Conservation (phyloP, 2,888 invertebrate species). For the Leucoptera coffeella region DNA sequence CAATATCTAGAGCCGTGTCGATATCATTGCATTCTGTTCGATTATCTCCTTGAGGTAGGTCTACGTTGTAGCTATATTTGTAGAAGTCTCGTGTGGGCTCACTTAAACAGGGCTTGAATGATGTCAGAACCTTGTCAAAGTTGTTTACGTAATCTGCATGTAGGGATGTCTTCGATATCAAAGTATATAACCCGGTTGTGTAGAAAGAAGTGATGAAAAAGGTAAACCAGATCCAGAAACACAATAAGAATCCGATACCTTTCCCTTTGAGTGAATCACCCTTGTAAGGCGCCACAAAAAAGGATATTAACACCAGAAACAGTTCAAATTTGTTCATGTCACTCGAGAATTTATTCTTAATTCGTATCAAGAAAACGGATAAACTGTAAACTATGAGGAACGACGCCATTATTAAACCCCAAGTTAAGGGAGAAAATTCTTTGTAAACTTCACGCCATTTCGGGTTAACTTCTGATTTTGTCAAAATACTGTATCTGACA, state of each 20-base stretch:
- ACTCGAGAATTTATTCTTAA: too few relatives aligned
- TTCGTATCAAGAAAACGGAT: too few relatives aligned
- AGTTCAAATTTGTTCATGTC: too few relatives aligned
- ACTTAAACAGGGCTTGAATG: slow-evolving; percentile 18
- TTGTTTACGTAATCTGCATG: too few relatives aligned
- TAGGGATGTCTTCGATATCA: too few relatives aligned
- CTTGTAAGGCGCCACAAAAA: too few relatives aligned
- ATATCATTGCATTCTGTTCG: neutral
- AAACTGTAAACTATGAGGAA: too few relatives aligned
- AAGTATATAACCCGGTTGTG: slow-evolving; percentile 19
- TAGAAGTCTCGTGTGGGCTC: slow-evolving; percentile 13
- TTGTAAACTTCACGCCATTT: slow-evolving; percentile 19
- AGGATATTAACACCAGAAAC: too few relatives aligned
- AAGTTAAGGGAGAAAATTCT: slow-evolving; percentile 15
- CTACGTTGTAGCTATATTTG: slow-evolving; percentile 14
- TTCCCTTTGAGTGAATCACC: slow-evolving; percentile 11
- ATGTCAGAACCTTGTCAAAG: too few relatives aligned
- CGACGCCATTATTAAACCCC: slow-evolving; percentile 15
- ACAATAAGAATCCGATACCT: slow-evolving; percentile 13
- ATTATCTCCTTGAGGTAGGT: slow-evolving; percentile 11
- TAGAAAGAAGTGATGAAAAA: slow-evolving; percentile 25
- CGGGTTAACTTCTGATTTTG: slow-evolving; percentile 12
- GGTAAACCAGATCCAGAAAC: slow-evolving; percentile 24
- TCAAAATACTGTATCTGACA: slow-evolving; percentile 13
- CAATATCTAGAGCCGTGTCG: slow-evolving; percentile 1